phyloP scores from a whole-genome alignment of 1,140 invertebrate genomes.

The Cryptotermes secundus region DNA sequence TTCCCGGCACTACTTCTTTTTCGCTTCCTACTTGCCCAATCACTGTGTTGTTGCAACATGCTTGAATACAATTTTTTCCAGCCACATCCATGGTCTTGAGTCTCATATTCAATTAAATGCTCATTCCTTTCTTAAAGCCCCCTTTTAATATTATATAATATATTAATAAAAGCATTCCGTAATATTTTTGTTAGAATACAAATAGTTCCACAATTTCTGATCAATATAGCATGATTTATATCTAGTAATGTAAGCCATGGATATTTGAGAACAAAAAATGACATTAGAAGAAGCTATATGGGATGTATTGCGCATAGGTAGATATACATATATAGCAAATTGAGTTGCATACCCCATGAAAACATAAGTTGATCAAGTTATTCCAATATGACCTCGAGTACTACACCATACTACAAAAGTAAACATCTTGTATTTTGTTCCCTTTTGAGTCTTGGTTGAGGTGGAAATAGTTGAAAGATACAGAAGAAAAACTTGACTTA shows the following conservation, averaged over 20 bases:
- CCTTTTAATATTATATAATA: background rate
- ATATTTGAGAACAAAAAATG: background rate
- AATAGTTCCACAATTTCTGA: conserved; percentile 7
- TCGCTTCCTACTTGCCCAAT: background rate
- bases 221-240: background rate
- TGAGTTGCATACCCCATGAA: background rate
- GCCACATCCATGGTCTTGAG: background rate
- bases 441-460: background rate
- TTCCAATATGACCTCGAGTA: background rate
- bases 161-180: conserved; percentile 8
- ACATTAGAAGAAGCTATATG: conserved; percentile 9
- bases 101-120: background rate
- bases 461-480: conserved; percentile 10
- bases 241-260: background rate
- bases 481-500: conserved; percentile 16
- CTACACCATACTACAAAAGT: background rate
- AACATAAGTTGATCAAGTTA: background rate
- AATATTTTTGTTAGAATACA: conserved; percentile 2
- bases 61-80: conserved; percentile 16
- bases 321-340: conserved; percentile 9
- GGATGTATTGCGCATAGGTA: background rate
- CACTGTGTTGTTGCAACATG: background rate
- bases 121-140: background rate
- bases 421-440: conserved; percentile 19
- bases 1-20: conserved; percentile 1